A percentile compares a stretch with the other conserved stretches of the same genome.
Evolutionary conservation across 2,888 invertebrate genomes (phyloP).

Genomic region (Molorchus minor): DNA sequence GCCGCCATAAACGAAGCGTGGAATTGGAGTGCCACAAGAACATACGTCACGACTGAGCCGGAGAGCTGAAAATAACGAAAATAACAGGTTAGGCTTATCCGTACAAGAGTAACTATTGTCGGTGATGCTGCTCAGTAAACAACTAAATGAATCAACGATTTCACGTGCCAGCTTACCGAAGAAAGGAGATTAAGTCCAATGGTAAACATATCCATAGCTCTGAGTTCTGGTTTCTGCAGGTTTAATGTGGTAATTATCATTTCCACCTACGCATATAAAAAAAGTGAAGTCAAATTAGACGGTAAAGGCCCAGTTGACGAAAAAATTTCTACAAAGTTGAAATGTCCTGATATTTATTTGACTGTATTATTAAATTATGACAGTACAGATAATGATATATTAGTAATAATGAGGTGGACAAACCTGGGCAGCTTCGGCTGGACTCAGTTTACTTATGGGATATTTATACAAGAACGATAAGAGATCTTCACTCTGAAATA

Average conservation of each 20-base stretch:
- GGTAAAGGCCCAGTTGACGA: no score
- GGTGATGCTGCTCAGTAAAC: neutral
- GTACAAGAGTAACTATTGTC: neutral
- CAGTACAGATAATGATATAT: neutral
- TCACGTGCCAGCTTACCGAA: constrained; percentile 45
- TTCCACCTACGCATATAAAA: constrained; percentile 42
- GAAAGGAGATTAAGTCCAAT: constrained; percentile 42
- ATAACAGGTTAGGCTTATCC: neutral
- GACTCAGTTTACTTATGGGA: constrained; percentile 49
- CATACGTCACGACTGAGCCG: constrained; percentile 52
- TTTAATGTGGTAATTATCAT: constrained; percentile 40
- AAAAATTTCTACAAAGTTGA: no score
- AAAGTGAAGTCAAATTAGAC: no score
- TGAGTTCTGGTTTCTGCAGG: constrained; percentile 40
- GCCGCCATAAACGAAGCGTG: constrained; percentile 39
- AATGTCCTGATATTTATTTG: no score
- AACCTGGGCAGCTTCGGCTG: constrained; percentile 50
- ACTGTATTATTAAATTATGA: neutral
- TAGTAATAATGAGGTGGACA: constrained; percentile 3
- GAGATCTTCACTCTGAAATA: constrained; percentile 51
- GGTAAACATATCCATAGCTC: constrained; percentile 43
- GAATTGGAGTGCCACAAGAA: constrained; percentile 53
- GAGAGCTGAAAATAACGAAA: constrained; percentile 49
- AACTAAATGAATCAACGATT: no score
- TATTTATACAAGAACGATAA: constrained; percentile 52